A percentile compares a stretch with the other conserved stretches of the same genome.
phyloP scores from a whole-genome alignment of 2,797 vertebrate genomes.

The Galaxias olidus region DNA sequence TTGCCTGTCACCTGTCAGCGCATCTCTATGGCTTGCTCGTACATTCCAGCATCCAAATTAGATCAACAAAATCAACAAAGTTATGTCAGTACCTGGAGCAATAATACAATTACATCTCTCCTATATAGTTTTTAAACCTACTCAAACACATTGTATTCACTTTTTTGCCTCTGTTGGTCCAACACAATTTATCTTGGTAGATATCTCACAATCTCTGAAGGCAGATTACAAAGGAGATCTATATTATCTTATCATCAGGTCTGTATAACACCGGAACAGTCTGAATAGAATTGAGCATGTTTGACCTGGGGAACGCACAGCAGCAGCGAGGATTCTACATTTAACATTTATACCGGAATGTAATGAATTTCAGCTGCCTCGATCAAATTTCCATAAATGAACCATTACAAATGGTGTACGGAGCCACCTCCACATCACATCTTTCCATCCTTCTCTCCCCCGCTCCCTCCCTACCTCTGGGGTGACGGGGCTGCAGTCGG shows the following conservation, averaged over 20 bases:
- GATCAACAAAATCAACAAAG: too few relatives aligned
- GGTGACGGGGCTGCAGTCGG: conserved; percentile 83
- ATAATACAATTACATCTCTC: neutral
- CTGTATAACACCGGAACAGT: conserved; percentile 56
- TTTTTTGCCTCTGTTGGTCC: conserved; percentile 28
- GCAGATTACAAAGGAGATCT: conserved; percentile 51
- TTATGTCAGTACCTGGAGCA: too few relatives aligned
- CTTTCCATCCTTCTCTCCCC: neutral
- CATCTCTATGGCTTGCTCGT: too few relatives aligned
- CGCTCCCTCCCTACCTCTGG: conserved; percentile 76
- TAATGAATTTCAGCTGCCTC: conserved; percentile 47
- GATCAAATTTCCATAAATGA: conserved; percentile 46
- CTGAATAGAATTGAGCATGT: conserved; percentile 44
- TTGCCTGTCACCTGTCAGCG: too few relatives aligned
- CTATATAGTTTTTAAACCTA: conserved; percentile 1
- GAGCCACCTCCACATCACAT: neutral
- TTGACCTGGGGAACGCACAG: conserved; percentile 44
- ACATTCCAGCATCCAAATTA: too few relatives aligned
- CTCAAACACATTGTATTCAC: conserved; percentile 35
- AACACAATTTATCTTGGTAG: conserved; percentile 43
- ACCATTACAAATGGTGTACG: conserved; percentile 31
- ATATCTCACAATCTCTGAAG: conserved; percentile 51
- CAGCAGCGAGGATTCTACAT: conserved; percentile 44
- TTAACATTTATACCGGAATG: conserved; percentile 28
- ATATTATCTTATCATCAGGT: conserved; percentile 40